Conservation (phyloP, 2,113 vertebrate species). For the Caranx ignobilis region DNA sequence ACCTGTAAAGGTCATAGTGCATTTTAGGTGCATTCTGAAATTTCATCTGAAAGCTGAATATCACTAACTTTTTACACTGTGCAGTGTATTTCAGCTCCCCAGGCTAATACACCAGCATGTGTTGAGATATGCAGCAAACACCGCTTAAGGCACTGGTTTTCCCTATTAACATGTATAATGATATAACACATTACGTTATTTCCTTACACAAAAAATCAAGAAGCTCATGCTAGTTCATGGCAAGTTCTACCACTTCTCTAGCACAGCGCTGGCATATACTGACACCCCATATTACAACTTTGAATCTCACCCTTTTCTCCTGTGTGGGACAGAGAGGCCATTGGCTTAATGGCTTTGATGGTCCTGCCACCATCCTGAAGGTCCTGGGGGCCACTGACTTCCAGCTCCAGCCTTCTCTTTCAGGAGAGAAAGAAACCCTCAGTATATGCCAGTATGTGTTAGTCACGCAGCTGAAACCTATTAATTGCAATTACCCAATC, state of each 20-base stretch:
- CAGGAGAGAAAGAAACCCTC: slow-evolving; percentile 70
- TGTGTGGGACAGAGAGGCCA: slow-evolving; percentile 34
- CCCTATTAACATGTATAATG: too few relatives aligned
- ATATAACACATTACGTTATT: too few relatives aligned
- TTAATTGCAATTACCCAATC: background rate
- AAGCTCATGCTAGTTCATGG: background rate
- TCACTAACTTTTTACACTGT: too few relatives aligned
- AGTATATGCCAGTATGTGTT: background rate
- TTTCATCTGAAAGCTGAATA: too few relatives aligned
- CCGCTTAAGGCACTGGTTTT: too few relatives aligned
- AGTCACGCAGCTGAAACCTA: background rate
- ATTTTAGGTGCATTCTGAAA: too few relatives aligned
- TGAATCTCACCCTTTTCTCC: slow-evolving; percentile 86
- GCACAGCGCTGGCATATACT: background rate
- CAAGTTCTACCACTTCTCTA: background rate
- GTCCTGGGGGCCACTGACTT: slow-evolving; percentile 87
- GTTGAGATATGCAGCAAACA: background rate
- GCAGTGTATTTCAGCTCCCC: background rate
- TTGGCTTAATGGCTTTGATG: slow-evolving; percentile 85
- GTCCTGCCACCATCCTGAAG: slow-evolving; percentile 87
- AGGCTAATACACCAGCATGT: background rate
- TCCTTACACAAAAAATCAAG: too few relatives aligned
- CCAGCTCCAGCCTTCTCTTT: slow-evolving; percentile 91
- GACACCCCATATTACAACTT: background rate
- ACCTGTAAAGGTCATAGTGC: too few relatives aligned